Evolutionary conservation across 2,797 vertebrate genomes (phyloP).

Genomic region (Anguilla obscura): DNA sequence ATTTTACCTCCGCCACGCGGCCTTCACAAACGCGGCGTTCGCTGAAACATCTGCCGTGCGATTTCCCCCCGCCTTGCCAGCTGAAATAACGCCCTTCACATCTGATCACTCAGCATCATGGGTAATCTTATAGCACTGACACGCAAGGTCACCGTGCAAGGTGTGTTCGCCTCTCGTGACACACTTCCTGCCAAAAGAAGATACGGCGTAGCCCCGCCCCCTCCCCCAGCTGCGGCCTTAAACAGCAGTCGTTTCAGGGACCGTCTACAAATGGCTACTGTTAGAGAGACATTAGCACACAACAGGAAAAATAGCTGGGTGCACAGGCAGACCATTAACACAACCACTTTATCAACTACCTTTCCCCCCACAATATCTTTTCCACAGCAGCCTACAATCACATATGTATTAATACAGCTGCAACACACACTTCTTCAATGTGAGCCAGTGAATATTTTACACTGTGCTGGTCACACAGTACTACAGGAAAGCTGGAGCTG

Average conservation of each 20-base stretch:
- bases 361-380: not conserved
- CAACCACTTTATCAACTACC: not conserved
- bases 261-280: slow-evolving; percentile 22
- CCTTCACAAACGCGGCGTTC: not conserved
- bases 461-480: not conserved
- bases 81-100: slow-evolving; percentile 11
- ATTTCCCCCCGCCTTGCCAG: not conserved
- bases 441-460: not conserved
- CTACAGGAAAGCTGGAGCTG: not conserved
- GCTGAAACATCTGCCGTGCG: not conserved
- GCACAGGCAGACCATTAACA: not conserved
- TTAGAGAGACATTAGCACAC: not conserved
- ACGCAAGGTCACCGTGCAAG: slow-evolving; percentile 10
- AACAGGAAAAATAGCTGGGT: slow-evolving; percentile 34
- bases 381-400: not conserved
- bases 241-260: not conserved
- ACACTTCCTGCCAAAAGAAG: not conserved
- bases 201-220: not conserved
- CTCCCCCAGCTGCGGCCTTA: not conserved
- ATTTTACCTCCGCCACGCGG: slow-evolving; percentile 3
- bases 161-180: not conserved
- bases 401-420: not conserved
- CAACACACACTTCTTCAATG: not conserved
- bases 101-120: slow-evolving; percentile 11
- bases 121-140: not conserved